These are phyloP conservation scores for Xiphorhynchus elegans DNA, from an alignment of 2,113 vertebrate species.

Conservation along the genomic window DNA sequence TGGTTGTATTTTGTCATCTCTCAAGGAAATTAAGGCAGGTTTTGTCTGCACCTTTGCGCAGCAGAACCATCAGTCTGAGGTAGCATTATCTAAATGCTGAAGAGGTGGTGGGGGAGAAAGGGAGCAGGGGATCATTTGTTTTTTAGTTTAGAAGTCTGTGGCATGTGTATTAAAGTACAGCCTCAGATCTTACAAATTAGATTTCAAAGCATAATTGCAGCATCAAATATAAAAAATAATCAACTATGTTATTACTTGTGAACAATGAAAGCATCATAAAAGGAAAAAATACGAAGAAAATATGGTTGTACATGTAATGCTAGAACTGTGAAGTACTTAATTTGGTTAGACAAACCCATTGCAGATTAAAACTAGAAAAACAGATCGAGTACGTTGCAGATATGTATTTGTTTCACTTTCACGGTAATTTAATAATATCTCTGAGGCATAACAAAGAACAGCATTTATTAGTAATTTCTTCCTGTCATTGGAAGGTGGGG, in stretches of 20 bases:
- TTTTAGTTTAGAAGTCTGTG: conserved; percentile 7
- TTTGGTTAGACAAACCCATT: conserved; percentile 25
- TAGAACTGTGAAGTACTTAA: not conserved
- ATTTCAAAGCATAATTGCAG: conserved; percentile 48
- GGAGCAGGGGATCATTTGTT: not conserved
- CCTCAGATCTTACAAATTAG: conserved; percentile 28
- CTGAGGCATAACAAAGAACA: conserved; percentile 1
- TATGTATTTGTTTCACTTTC: not conserved
- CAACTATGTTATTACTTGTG: conserved; percentile 47
- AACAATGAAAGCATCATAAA: conserved; percentile 48
- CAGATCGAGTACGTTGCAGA: not conserved
- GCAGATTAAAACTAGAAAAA: conserved; percentile 21
- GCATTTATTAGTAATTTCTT: not conserved
- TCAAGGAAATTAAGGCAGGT: not conserved
- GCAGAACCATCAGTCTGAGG: not conserved
- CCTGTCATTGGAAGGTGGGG: not conserved
- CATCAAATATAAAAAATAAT: conserved; percentile 55
- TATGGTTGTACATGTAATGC: not conserved
- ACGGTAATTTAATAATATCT: not conserved
- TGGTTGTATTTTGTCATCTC: not conserved
- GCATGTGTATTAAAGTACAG: not conserved
- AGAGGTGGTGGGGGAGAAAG: not conserved
- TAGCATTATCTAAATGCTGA: not conserved
- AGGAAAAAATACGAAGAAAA: conserved; percentile 6
- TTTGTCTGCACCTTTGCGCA: not conserved